These are phyloP conservation scores for Macrotrachela quadricornifera DNA, from an alignment of 1,140 invertebrate genomes.

Conservation along the genomic window DNA sequence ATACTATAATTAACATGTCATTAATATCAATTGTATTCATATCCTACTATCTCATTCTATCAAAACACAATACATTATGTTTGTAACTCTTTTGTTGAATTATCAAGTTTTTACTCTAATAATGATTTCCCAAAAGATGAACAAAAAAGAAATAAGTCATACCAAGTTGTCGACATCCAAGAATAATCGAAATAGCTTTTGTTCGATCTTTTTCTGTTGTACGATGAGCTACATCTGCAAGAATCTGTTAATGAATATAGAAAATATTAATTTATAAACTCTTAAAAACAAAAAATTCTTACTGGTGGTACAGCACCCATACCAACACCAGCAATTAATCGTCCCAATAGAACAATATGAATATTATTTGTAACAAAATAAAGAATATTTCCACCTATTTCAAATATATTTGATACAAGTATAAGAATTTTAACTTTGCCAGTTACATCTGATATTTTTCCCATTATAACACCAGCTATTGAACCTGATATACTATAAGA, in stretches of 20 bases:
- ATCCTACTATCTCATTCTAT: no score
- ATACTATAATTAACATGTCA: no score
- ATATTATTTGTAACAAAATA: constrained; percentile 13
- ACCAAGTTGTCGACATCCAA: constrained; percentile 13
- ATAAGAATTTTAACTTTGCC: constrained; percentile 11
- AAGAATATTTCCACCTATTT: constrained; percentile 11
- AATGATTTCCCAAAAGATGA: no score
- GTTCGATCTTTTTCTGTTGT: constrained; percentile 13
- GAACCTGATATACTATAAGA: constrained; percentile 12
- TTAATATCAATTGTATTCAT: no score
- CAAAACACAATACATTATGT: no score
- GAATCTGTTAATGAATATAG: constrained; percentile 10
- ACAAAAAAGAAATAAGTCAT: constrained; percentile 10
- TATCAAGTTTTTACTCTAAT: no score
- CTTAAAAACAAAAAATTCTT: not conserved
- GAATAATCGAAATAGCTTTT: constrained; percentile 10
- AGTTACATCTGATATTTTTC: constrained; percentile 11
- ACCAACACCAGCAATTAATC: constrained; percentile 11
- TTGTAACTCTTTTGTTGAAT: no score
- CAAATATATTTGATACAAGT: constrained; percentile 12
- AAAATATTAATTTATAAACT: not conserved
- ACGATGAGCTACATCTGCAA: constrained; percentile 13
- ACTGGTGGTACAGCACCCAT: constrained; percentile 2
- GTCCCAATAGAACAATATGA: constrained; percentile 11
- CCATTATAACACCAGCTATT: constrained; percentile 12